A percentile compares a stretch with the other conserved stretches of the same genome.
phyloP scores from a whole-genome alignment of 2,797 vertebrate species.

The Muscicapa striata region DNA sequence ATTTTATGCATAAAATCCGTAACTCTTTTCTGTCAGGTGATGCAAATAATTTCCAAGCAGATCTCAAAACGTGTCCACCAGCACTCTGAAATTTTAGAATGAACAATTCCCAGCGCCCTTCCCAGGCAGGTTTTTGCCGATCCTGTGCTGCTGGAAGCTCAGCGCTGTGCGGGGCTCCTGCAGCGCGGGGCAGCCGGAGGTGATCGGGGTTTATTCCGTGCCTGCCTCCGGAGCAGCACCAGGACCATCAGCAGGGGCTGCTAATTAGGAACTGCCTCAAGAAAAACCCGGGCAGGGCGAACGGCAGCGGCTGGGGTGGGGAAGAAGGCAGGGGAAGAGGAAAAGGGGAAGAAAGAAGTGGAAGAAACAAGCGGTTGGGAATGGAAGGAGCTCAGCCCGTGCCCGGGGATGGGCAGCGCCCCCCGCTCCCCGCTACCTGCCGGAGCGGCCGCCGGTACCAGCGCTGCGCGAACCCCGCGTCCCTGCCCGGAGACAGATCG shows the following conservation, averaged over 20 bases:
- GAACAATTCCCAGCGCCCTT: neutral
- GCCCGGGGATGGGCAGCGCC: neutral
- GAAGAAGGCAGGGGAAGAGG: no score
- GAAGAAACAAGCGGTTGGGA: neutral
- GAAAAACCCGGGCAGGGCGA: fast-evolving
- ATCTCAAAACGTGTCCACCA: neutral
- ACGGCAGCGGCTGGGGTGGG: neutral
- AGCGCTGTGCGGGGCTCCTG: fast-evolving
- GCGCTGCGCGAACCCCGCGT: constrained; percentile 80
- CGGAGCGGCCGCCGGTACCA: constrained; percentile 85
- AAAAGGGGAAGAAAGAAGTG: neutral
- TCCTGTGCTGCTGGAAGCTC: neutral
- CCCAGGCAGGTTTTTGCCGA: neutral
- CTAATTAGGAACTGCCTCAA: neutral
- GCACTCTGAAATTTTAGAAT: fast-evolving
- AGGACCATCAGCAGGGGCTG: fast-evolving
- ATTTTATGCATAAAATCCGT: fast-evolving
- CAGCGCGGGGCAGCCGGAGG: neutral
- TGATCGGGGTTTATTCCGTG: fast-evolving
- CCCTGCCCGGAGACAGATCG: constrained; percentile 81
- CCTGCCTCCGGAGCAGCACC: neutral
- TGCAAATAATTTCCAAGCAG: fast-evolving
- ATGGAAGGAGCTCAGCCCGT: neutral
- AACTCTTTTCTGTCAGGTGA: neutral
- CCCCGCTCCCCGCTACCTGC: constrained; percentile 77